Base-by-base conservation (phyloP, 1,140 invertebrate genomes). In the Paracyclopina nana region DNA sequence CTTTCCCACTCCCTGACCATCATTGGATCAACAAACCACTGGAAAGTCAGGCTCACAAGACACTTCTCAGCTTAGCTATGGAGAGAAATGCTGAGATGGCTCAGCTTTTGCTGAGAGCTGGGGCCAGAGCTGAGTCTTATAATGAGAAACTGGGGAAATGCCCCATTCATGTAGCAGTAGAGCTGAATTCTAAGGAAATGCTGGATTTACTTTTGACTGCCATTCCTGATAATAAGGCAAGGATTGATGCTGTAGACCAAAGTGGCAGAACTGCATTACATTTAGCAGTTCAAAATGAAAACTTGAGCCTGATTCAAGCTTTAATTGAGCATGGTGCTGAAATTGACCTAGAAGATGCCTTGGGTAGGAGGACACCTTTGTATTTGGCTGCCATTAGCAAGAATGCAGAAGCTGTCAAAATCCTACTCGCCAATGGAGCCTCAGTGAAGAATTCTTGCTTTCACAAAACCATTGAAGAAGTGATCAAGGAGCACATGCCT, bases 21-120 rank as follows among this genome's bases (percentile, higher is more conserved):
- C 50, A 52, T 27, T 52, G 50, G 50, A 52, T 52, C 25, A 52
- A 52, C 24, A 11, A 52, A 22, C 30, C 30, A 9, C 25, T n/a
- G 11, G 14, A 50, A 50, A 40, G 24, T 4, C 6, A 42, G 12
- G 11, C n/a, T 4, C 28, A 26, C 40, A 52, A 40, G 22, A 45
- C 50, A 9, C 28, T 52, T 14, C 31, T 52, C 11, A 34, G 43
- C 26, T 20, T 44, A 16, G 40, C 38, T 9, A 25, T 52, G n/a
- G 50, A 52, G 22, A 22, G 28, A 9, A 4, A 3, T 4, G 20
- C 14, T 16, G 22, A 43, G 27, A 22, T 40, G 8, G 40, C 20
- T 24, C n/a, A 52, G 11, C 11, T 26, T 4, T 43, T 52, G 4
- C 25, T 52, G 22, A 16, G 25, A 3, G 40, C 38, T 8, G 50